These are phyloP conservation scores for Diadema setosum DNA, from an alignment of 35 echinoderm and acorn worm genomes.

Conservation along the genomic window DNA sequence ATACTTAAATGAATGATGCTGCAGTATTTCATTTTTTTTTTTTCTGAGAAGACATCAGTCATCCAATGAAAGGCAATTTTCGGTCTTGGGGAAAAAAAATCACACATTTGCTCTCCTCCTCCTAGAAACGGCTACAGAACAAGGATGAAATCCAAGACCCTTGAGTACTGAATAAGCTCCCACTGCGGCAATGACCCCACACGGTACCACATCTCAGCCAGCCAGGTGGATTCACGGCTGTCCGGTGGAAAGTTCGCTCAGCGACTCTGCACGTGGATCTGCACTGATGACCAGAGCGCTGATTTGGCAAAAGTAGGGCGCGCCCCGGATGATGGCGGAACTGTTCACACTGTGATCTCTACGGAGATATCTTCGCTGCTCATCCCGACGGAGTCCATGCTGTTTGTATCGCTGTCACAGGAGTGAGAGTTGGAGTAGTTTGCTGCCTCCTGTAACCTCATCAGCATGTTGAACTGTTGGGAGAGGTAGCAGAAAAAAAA, in stretches of 20 bases:
- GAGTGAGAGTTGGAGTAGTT: slow-evolving; percentile 79
- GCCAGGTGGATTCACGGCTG: neutral
- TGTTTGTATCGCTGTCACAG: slow-evolving; percentile 96
- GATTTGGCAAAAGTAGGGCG: neutral
- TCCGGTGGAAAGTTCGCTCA: neutral
- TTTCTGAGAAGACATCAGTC: no score
- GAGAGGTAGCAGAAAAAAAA: slow-evolving; percentile 1
- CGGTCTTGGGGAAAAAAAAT: no score
- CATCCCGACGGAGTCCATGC: slow-evolving; percentile 77
- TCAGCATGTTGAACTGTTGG: slow-evolving; percentile 96
- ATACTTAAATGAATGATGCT: no score
- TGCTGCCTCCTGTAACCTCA: slow-evolving; percentile 97
- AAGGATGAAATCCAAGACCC: no score
- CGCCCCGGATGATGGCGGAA: neutral
- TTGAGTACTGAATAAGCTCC: neutral
- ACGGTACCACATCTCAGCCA: neutral
- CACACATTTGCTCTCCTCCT: no score
- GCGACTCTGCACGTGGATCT: neutral
- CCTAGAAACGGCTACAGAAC: no score
- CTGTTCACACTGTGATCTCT: neutral
- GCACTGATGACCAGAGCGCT: neutral
- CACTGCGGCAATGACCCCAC: neutral
- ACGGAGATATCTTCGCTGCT: slow-evolving; percentile 67
- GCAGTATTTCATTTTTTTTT: no score
- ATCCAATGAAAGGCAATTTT: no score